Base-by-base conservation (phyloP, 2,113 vertebrate species). In the Oostethus manadensis region DNA sequence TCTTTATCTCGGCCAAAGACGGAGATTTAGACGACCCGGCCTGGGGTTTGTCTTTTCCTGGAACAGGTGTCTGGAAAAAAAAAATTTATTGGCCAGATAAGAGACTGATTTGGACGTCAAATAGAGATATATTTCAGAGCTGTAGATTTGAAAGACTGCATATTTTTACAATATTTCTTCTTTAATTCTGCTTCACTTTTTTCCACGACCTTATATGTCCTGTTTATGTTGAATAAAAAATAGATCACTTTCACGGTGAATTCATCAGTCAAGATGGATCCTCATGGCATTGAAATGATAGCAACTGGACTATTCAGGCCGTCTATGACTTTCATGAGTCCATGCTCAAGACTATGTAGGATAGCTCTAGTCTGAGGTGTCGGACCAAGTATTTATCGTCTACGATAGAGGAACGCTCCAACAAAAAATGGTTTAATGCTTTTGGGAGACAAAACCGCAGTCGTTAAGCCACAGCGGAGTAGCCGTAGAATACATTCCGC, bases 1-100 rank as follows among this genome's bases (percentile, higher is more conserved):
- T 86, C 82, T 86, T 91, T 66, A 90, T 71, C 60, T 91, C 89
- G 6, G 65, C 51, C 64, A 91, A 53, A 40, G 73, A 76, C 29
- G 60, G 78, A 47, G 83, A 54, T 62, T 89, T 89, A 10, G 86
- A 86, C 6, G 83, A 65, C 18, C 86, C 80, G 21, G 86, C 74
- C 64, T 80, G 80, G 49, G 76, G 47, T 80, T 87, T 87, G 72
- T 84, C 87, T 88, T 87, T 89, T 50, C 68, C 84, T 16, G 68
- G 78, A 57, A 61, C 60, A 62, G 71, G 72, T 71, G 47, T 77
- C 90, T 90, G 11, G 33, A 68, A 70, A 70, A 58, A 47, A 64
- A 38, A n/a, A n/a, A 75, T 23, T 73, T 1, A 76, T 69, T 29
- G 74, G 10, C 14, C 16, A 66, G 64, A 78, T 79, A 49, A 80